Conservation (phyloP, 1,140 invertebrate genomes). For the Apolygus lucorum region DNA sequence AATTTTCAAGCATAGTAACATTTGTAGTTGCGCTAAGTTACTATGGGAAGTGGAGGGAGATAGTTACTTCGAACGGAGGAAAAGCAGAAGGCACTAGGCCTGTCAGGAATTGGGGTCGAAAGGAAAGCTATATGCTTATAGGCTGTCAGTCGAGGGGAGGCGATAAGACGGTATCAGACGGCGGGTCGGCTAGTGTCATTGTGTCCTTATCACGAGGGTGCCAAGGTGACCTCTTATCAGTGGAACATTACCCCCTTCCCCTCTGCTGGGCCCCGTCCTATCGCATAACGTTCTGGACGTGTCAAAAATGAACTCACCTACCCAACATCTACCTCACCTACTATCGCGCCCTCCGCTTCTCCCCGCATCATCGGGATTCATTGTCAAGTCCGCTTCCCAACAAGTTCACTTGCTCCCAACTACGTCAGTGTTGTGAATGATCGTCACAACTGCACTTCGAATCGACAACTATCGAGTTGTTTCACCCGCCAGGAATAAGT, state of each 20-base stretch:
- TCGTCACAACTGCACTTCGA: too few species aligned
- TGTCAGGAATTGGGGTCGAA: constrained; percentile 19
- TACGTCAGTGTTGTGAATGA: too few species aligned
- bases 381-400: neutral
- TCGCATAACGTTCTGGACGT: neutral
- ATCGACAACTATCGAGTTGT: too few species aligned
- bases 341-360: neutral
- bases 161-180: constrained; percentile 17
- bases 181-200: constrained; percentile 5
- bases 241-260: constrained; percentile 5
- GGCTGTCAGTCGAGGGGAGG: constrained; percentile 9
- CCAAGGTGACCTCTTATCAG: constrained; percentile 12
- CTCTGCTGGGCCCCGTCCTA: neutral
- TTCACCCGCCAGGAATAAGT: too few species aligned
- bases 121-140: constrained; percentile 19
- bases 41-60: neutral
- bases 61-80: constrained; percentile 1
- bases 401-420: neutral
- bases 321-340: too few species aligned
- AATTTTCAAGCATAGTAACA: too few species aligned
- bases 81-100: neutral
- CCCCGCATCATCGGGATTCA: neutral
- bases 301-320: constrained; percentile 1
- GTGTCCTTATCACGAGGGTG: constrained; percentile 14
- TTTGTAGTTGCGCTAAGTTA: too few species aligned